Evolutionary conservation across 2,888 invertebrate species (phyloP).

Genomic region (Apamea epomidion): DNA sequence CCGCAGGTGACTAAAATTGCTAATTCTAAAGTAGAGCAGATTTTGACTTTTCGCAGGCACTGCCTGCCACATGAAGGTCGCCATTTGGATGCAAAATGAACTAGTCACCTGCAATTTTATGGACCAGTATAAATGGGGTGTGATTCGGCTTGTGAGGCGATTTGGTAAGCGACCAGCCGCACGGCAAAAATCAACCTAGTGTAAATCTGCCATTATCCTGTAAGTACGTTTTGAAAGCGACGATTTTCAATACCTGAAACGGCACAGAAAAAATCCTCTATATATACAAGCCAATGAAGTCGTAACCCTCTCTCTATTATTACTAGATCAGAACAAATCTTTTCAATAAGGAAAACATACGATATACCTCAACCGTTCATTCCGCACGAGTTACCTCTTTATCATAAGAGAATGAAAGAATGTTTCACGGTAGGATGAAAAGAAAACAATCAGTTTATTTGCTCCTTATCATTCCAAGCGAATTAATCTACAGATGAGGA

Average conservation of each 20-base stretch:
- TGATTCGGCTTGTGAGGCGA: neutral
- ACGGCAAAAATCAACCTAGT: neutral
- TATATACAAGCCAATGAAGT: neutral
- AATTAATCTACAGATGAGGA: neutral
- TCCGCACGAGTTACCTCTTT: conserved; percentile 45
- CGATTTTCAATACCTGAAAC: neutral
- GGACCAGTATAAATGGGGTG: neutral
- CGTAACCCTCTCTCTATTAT: neutral
- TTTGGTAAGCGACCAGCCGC: neutral
- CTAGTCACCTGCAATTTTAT: neutral
- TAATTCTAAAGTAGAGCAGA: neutral
- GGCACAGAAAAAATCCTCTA: neutral
- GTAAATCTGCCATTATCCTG: neutral
- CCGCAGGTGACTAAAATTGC: neutral
- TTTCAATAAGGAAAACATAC: conserved; percentile 32
- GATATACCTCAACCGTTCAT: conserved; percentile 23
- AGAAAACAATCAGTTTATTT: conserved; percentile 42
- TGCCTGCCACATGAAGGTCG: neutral
- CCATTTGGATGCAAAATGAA: neutral
- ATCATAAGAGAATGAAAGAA: conserved; percentile 31
- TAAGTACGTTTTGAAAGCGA: neutral
- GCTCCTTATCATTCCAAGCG: conserved; percentile 17
- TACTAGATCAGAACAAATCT: conserved; percentile 22
- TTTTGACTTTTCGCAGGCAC: conserved; percentile 35
- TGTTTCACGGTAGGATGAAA: conserved; percentile 35